Conservation (phyloP, 2,888 invertebrate genomes). For the Drosophila borborema region DNA sequence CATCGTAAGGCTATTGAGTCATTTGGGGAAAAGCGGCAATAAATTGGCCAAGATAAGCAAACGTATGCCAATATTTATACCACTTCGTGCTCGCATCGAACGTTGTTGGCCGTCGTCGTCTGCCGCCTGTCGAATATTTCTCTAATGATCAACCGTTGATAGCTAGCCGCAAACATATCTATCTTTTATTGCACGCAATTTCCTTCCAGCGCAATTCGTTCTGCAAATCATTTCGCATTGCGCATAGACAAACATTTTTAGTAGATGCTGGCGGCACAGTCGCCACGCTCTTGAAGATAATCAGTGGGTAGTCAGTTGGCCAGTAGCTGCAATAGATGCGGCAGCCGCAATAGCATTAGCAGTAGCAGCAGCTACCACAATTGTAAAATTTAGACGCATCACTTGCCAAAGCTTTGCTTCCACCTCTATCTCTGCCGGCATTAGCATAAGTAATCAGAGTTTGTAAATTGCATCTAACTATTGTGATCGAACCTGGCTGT, state of each 20-base stretch:
- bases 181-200: constrained; percentile 78
- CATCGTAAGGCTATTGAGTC: constrained; percentile 64
- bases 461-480: constrained; percentile 55
- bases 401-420: constrained; percentile 20
- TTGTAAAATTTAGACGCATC: constrained; percentile 21
- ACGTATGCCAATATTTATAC: constrained; percentile 61
- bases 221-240: constrained; percentile 66
- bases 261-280: constrained; percentile 38
- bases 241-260: constrained; percentile 64
- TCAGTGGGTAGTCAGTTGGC: constrained; percentile 63
- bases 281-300: constrained; percentile 59
- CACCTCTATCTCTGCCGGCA: constrained; percentile 42
- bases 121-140: constrained; percentile 56
- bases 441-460: constrained; percentile 66
- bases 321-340: constrained; percentile 32
- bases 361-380: constrained; percentile 59
- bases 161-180: constrained; percentile 73
- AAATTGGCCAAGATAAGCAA: constrained; percentile 74
- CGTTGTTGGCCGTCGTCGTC: constrained; percentile 33
- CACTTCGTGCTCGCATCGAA: constrained; percentile 36
- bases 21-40: constrained; percentile 71
- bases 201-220: constrained; percentile 70
- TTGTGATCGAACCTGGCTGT: constrained; percentile 35
- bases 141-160: constrained; percentile 74
- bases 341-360: constrained; percentile 44